Evolutionary conservation across 1,140 invertebrate genomes (phyloP), one percentile per base, ranked within the genome.

Genomic region (Leptoteleia sp.): DNA sequence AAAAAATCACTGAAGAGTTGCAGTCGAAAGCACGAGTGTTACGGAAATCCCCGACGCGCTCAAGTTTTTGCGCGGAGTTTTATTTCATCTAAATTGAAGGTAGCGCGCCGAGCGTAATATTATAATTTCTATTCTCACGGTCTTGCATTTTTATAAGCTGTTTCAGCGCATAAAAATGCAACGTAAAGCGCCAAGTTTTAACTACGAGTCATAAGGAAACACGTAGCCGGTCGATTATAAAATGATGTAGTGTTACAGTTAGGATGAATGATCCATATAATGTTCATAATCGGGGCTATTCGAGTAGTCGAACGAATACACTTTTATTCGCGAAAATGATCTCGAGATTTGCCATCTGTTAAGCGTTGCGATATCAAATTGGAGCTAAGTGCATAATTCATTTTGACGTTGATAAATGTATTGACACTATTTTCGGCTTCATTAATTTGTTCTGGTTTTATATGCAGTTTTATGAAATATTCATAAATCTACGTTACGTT

Each of bases 191-290:
- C 45, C 35, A 71, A 52, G 55, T 52, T 71, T 72, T 42, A 72
- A 72, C 35, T 33, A 54, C 47, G 16, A 73, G 33, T 59, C 29
- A 65, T 59, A 50, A 75, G 50, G 37, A 65, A 65, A 65, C 45
- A 62, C 33, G 29, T 33, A 17, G 40, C 4, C 3, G 35, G 9
- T 52, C 62, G 45, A 67, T 75, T 65, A 73, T 57, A 65, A 75
- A 67, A 61, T 61, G 71, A 61, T 67, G 45, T 67, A 65, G 35
- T 62, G 62, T 68, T 76, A 76, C 55, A 76, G 72, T 68, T 76
- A 68, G 62, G 17, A 76, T 76, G 72, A 76, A 76, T 76, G 64
- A 76, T 68, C 48, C 72, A 68, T 68, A 68, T 76, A 76, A 76
- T 76, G 68, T 76, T 76, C 62, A 68, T 68, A 68, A 76, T 76